Evolutionary conservation across 2,888 invertebrate species (phyloP), one percentile per base, ranked within the genome.

Genomic region (Drosophila ezoana): DNA sequence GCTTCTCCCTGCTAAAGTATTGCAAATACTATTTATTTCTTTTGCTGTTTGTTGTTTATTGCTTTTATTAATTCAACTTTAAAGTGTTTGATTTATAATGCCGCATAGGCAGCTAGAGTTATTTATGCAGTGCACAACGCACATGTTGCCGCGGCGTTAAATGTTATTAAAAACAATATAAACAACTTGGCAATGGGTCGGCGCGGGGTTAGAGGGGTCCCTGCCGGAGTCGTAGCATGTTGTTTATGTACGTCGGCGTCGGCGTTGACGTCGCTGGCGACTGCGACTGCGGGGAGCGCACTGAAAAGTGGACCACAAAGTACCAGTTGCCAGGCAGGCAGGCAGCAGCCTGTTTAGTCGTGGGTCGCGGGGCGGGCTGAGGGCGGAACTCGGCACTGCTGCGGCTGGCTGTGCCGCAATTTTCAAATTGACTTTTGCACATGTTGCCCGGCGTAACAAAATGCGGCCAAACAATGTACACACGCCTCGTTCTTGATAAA

Each of bases 341-440:
- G 48, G 32, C 40, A 62, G 78, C 43, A 49, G 20, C 37, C 58
- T 59, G 72, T 64, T 71, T 67, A 61, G 71, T 53, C 11, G 57
- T 33, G 16, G 58, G 71, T 53, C 9, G 57, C 16, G 16, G 48
- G 67, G 41, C 41, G 62, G 54, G 41, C 20, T 14, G 9, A 33
- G 43, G 47, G 59, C 56, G 62, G 71, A 57, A 38, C 52, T 52
- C 53, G 79, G 35, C 65, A 49, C 54, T 67, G 58, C 58, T 60
- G 59, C 47, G 63, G 64, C 61, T 66, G 59, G 23, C 52, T 63
- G 65, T 68, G 79, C 76, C 69, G 88, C 83, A 86, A 86, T 87
- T 86, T 86, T 85, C 73, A 86, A 86, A 86, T 86, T 89, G 89
- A 89, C 89, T 86, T 86, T 89, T 82, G 89, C 86, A 87, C 89